phyloP scores from a whole-genome alignment of 1,140 invertebrate genomes.

The Hylyphantes graminicola region DNA sequence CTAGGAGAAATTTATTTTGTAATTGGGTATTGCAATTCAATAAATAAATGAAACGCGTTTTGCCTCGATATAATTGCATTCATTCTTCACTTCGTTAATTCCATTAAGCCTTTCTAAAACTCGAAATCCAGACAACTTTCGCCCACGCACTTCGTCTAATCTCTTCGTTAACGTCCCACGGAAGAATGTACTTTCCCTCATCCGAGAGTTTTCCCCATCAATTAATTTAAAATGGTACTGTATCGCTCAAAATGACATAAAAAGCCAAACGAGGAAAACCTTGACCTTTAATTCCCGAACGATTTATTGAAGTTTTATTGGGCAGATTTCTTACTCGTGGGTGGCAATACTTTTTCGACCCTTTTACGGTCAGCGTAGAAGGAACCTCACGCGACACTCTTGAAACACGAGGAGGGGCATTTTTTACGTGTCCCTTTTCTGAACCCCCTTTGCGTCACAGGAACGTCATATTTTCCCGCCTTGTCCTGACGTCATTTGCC shows the following conservation, averaged over 20 bases:
- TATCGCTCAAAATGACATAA: slow-evolving; percentile 12
- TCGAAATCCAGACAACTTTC: no score
- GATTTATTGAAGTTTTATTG: slow-evolving; percentile 23
- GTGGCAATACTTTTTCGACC: slow-evolving; percentile 20
- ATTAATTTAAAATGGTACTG: no score
- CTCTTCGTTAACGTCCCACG: no score
- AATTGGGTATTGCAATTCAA: no score
- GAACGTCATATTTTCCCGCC: slow-evolving; percentile 42
- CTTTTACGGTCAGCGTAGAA: slow-evolving; percentile 17
- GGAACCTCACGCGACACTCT: not conserved
- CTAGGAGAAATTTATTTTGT: no score
- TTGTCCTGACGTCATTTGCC: slow-evolving; percentile 29
- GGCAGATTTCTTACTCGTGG: slow-evolving; percentile 1
- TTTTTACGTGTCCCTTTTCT: not conserved
- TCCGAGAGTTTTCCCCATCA: no score
- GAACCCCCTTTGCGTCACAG: slow-evolving; percentile 30
- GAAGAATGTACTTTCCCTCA: no score
- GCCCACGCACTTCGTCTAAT: no score
- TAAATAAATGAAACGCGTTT: no score
- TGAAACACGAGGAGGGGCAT: not conserved
- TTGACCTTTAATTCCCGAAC: slow-evolving; percentile 14
- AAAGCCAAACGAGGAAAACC: not conserved
- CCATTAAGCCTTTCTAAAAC: no score
- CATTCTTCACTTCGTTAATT: no score
- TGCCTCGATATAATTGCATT: no score